phyloP scores from a whole-genome alignment of 2,888 invertebrate species.

The Megaustenia siamemsis region DNA sequence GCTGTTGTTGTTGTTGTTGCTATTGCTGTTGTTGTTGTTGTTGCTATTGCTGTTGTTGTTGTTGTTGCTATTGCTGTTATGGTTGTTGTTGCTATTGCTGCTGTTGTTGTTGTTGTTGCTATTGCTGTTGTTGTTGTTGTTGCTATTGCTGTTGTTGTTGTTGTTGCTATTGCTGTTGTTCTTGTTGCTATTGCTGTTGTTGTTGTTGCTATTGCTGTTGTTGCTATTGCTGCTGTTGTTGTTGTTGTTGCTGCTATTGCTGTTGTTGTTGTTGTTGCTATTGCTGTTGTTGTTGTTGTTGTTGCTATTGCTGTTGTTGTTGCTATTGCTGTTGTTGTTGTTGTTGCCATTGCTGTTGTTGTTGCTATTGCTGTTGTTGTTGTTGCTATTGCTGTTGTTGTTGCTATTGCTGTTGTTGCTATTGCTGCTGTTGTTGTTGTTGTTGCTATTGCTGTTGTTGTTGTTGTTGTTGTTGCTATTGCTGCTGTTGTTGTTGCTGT shows the following conservation, averaged over 20 bases:
- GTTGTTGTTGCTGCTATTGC: no score
- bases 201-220: background rate
- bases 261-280: no score
- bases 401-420: background rate
- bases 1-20: no score
- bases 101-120: background rate
- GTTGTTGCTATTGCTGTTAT: background rate
- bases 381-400: background rate
- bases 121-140: background rate
- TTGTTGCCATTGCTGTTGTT: background rate
- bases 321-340: no score
- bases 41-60: no score
- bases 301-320: no score
- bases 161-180: no score
- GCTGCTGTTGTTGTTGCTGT: no score
- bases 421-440: background rate
- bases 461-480: background rate
- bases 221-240: background rate
- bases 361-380: background rate
- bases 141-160: background rate
- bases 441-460: background rate
- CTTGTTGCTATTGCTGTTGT: background rate
- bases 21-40: no score
- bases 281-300: no score
- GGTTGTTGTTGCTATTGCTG: background rate